Conservation (phyloP, 1,140 invertebrate species). For the Pygmarrhopalites habei region DNA sequence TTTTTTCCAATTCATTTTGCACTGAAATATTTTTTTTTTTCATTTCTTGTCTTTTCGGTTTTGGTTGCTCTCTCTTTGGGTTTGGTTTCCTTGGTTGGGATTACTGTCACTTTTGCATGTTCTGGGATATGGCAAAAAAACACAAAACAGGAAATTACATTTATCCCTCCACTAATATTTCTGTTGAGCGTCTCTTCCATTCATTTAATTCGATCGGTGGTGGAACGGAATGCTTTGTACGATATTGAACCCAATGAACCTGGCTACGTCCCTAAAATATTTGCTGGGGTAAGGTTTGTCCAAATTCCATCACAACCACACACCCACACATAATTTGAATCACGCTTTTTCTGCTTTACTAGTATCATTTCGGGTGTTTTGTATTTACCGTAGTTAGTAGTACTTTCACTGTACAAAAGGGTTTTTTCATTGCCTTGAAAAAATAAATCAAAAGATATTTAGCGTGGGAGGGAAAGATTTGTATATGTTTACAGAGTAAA, state of each 20-base stretch:
- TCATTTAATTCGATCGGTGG: slow-evolving; percentile 16
- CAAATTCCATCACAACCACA: no score
- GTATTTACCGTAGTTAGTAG: no score
- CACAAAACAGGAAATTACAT: slow-evolving; percentile 25
- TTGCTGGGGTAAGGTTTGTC: slow-evolving; percentile 37
- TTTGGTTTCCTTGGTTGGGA: slow-evolving; percentile 7
- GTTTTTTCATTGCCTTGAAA: no score
- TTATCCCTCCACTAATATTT: slow-evolving; percentile 28
- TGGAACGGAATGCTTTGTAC: slow-evolving; percentile 15
- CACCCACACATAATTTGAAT: no score
- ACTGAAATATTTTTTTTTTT: slow-evolving; percentile 18
- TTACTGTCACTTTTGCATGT: no score
- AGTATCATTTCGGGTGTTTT: no score
- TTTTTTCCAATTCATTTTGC: background rate
- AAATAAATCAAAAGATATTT: no score
- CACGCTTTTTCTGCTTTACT: no score
- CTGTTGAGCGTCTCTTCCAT: slow-evolving; percentile 35
- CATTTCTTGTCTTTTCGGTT: slow-evolving; percentile 18
- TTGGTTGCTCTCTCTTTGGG: no score
- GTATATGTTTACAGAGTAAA: no score
- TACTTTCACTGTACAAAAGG: no score
- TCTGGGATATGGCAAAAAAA: background rate
- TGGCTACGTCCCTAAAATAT: slow-evolving; percentile 37
- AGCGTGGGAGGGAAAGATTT: no score
- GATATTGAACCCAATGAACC: slow-evolving; percentile 19